Evolutionary conservation across 2,888 invertebrate species (phyloP).

Genomic region (Helicoverpa assulta): DNA sequence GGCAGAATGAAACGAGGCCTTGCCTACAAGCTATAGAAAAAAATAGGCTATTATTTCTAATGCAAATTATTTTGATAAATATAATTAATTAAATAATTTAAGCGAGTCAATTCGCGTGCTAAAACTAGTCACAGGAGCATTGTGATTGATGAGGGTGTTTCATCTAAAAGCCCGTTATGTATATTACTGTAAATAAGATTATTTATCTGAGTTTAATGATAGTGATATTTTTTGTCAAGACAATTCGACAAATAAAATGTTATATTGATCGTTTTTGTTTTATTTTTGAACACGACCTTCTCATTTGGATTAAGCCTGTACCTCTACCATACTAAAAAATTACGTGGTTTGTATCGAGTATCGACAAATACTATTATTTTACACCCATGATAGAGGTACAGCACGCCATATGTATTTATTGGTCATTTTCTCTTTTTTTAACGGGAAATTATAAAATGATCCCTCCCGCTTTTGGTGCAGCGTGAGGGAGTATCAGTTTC

Average conservation of each 20-base stretch:
- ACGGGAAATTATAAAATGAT: too few species aligned
- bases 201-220: conserved; percentile 64
- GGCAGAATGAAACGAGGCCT: background rate
- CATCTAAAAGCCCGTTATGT: conserved; percentile 54
- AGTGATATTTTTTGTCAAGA: conserved; percentile 75
- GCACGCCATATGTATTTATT: too few species aligned
- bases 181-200: conserved; percentile 70
- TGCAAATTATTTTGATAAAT: conserved; percentile 46
- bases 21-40: conserved; percentile 20
- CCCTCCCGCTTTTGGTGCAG: too few species aligned
- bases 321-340: too few species aligned
- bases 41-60: conserved; percentile 43
- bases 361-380: too few species aligned
- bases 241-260: conserved; percentile 73
- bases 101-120: conserved; percentile 47
- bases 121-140: conserved; percentile 61
- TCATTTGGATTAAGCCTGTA: background rate
- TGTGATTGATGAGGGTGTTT: conserved; percentile 57
- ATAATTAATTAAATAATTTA: conserved; percentile 30
- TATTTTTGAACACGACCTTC: conserved; percentile 20
- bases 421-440: too few species aligned
- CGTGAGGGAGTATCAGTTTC: too few species aligned
- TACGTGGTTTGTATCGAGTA: too few species aligned
- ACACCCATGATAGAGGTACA: too few species aligned
- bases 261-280: conserved; percentile 64